Percentiles rank a stretch among this genome's conserved stretches.
These are phyloP conservation scores for Tupaia chinensis DNA, from an alignment of 2,113 vertebrate species.

Conservation along the genomic window DNA sequence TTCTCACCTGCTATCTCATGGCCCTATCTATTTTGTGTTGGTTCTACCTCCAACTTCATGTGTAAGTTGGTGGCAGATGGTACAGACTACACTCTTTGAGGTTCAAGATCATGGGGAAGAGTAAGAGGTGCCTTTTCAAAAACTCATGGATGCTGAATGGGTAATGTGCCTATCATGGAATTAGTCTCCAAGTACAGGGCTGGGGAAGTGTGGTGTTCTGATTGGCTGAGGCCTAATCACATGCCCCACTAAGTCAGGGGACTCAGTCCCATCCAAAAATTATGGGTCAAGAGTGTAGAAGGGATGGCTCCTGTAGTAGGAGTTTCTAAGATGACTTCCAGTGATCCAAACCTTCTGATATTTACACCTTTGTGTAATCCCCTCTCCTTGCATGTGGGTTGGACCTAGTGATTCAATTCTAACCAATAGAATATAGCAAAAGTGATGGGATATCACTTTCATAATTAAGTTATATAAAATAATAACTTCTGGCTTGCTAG, in stretches of 20 bases:
- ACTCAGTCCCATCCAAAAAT: background rate
- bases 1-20: background rate
- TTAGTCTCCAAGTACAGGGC: background rate
- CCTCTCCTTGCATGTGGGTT: background rate
- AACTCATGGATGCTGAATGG: background rate
- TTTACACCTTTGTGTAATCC: background rate
- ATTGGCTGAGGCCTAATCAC: background rate
- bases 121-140: background rate
- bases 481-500: slow-evolving; percentile 28
- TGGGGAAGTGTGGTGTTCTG: background rate
- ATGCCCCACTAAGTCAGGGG: background rate
- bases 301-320: background rate
- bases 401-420: background rate
- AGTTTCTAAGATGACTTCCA: slow-evolving; percentile 21
- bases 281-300: background rate
- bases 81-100: background rate
- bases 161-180: background rate
- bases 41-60: background rate
- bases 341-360: background rate
- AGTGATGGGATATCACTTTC: background rate
- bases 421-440: background rate
- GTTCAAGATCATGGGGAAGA: background rate
- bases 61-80: background rate
- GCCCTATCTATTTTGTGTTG: background rate
- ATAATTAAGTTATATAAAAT: background rate